Evolutionary conservation across 1,140 invertebrate species (phyloP).

Genomic region (Zaprionus vittiger): DNA sequence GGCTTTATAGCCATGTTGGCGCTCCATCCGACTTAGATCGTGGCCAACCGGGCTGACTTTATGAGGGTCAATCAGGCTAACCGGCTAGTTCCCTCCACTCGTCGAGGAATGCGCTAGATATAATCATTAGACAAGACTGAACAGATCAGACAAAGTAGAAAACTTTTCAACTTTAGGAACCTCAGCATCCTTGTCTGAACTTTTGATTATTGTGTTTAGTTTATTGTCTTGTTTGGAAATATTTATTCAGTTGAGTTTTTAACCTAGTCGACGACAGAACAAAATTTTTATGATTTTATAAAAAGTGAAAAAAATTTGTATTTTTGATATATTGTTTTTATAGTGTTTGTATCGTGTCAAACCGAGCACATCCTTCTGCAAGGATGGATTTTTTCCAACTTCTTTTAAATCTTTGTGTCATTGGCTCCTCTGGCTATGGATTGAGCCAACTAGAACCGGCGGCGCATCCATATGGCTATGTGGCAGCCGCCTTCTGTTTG

Average conservation of each 20-base stretch:
- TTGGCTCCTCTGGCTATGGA: conserved; percentile 49
- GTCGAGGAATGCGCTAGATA: conserved; percentile 37
- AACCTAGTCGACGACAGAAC: neutral
- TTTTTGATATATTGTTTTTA: neutral
- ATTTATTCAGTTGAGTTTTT: neutral
- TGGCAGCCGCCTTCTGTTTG: conserved; percentile 57
- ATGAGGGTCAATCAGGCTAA: conserved; percentile 77
- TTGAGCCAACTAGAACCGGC: conserved; percentile 32
- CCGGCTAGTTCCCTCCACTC: conserved; percentile 8
- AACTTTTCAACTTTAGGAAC: neutral
- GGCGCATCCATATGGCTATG: conserved; percentile 58
- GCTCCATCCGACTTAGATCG: conserved; percentile 64
- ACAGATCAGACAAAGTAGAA: neutral
- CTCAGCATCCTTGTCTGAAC: neutral
- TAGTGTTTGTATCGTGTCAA: neutral
- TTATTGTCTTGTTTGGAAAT: neutral
- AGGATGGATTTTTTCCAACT: conserved; percentile 27
- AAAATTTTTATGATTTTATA: neutral
- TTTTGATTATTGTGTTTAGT: neutral
- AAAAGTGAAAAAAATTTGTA: neutral
- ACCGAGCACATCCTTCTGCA: too few relatives aligned
- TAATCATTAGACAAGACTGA: neutral
- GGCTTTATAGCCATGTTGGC: conserved; percentile 67
- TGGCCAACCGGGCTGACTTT: conserved; percentile 68
- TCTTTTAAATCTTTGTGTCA: conserved; percentile 34